Base-by-base conservation (phyloP, 1,140 invertebrate species). In the Nebria ingens region DNA sequence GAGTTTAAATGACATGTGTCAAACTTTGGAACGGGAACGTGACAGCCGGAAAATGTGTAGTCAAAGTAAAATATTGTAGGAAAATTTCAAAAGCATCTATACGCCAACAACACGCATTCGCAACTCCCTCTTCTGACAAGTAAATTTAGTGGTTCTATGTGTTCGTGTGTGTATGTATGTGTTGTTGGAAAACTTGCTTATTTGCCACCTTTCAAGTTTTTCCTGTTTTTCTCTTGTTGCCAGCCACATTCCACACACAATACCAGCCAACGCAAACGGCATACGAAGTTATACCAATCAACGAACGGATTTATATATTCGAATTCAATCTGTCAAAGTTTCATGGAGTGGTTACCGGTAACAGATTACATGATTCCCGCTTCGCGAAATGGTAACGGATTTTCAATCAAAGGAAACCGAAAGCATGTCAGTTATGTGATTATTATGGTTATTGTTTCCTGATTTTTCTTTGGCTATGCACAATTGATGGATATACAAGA, bases 21-120 rank as follows among this genome's bases (percentile, higher is more conserved):
- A 56, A 51, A 40, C 23, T 54, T 19, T 29, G 19, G 20, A 6
- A 13, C 21, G 20, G 23, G 21, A 38, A 58, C 53, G 51, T 58
- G 58, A 62, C 56, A 57, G 49, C 58, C 55, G 53, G 58, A 57
- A 61, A 59, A 57, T 61, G 51, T 55, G 58, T 53, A 57, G 55
- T 57, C 55, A 59, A 61, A 61, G 56, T 56, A 53, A 59, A 61
- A 59, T 56, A 56, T 38, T 34, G 22, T 49, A 52, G 40, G 57
- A 60, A 58, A 62, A 62, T 53, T 62, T 62, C 61, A 61, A 62
- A 55, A 62, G 58, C 56, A 55, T 56, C 53, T 34, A 53, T 54
- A 42, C 56, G 51, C 42, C 56, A 15, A 40, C 6, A 45, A 45
- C 40, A 45, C 40, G 40, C 40, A 17, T 45, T 12, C 15, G 9